Percentiles rank a stretch among this genome's conserved stretches.
phyloP scores from a whole-genome alignment of 2,797 vertebrate genomes.

The Balearica regulorum region DNA sequence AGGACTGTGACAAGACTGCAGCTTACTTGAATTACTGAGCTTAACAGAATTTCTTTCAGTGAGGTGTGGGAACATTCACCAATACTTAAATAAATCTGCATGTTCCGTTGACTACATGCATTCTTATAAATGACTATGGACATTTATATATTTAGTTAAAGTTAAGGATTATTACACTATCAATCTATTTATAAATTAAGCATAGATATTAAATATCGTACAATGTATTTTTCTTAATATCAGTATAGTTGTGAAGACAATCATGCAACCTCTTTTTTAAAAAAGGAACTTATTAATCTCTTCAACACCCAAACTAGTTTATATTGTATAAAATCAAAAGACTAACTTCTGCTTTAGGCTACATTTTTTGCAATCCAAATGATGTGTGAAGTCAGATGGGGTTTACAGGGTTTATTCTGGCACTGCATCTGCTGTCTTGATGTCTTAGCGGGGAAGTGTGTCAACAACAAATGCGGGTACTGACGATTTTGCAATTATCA shows the following conservation, averaged over 20 bases:
- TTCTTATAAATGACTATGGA: not conserved
- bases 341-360: not conserved
- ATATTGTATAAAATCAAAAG: not conserved
- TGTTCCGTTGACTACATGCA: not conserved
- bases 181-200: not conserved
- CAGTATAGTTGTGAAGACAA: not conserved
- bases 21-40: not conserved
- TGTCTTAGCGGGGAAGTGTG: not conserved
- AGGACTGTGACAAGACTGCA: not conserved
- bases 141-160: not conserved
- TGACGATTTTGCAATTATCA: not conserved
- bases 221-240: not conserved
- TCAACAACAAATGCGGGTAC: not conserved
- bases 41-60: not conserved
- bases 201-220: not conserved
- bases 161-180: not conserved
- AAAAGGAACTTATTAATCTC: not conserved
- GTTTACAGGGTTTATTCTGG: not conserved
- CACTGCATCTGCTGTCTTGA: not conserved
- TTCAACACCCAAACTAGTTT: not conserved
- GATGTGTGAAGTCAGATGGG: not conserved
- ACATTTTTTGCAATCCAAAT: not conserved
- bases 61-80: not conserved
- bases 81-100: not conserved
- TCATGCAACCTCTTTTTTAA: not conserved